Conservation (phyloP, 2,888 invertebrate genomes). For the Caenorhabditis virilis region DNA sequence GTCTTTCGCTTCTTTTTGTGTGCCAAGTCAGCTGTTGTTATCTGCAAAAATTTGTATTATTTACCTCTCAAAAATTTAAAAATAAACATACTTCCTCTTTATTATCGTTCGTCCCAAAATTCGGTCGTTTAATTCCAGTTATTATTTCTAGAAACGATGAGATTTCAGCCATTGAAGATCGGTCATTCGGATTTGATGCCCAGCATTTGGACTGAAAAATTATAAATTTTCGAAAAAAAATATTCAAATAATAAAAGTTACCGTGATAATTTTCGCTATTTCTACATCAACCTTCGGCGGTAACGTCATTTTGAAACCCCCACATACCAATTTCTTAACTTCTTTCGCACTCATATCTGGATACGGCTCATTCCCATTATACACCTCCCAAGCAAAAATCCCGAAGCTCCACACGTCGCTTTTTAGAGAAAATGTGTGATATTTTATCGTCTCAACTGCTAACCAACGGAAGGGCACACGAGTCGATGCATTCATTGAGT, state of each 20-base stretch:
- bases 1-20: no score
- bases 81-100: background rate
- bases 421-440: slow-evolving; percentile 30
- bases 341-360: slow-evolving; percentile 47
- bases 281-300: slow-evolving; percentile 1
- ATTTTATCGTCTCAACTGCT: slow-evolving; percentile 37
- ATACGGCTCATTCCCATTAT: slow-evolving; percentile 48
- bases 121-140: slow-evolving; percentile 16
- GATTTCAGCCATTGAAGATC: slow-evolving; percentile 26
- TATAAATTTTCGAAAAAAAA: no score
- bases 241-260: no score
- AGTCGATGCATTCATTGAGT: slow-evolving; percentile 38
- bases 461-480: slow-evolving; percentile 43
- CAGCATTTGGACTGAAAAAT: slow-evolving; percentile 13
- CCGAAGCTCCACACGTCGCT: slow-evolving; percentile 51
- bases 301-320: slow-evolving; percentile 41
- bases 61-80: no score
- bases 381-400: slow-evolving; percentile 46
- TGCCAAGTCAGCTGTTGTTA: no score
- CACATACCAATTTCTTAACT: slow-evolving; percentile 29
- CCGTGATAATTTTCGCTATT: slow-evolving; percentile 9
- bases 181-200: slow-evolving; percentile 34
- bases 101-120: slow-evolving; percentile 18
- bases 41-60: no score
- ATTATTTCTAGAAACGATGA: slow-evolving; percentile 11